Evolutionary conservation across 2,888 invertebrate species (phyloP), one percentile per base, ranked within the genome.

Genomic region (Hemithea aestivaria): DNA sequence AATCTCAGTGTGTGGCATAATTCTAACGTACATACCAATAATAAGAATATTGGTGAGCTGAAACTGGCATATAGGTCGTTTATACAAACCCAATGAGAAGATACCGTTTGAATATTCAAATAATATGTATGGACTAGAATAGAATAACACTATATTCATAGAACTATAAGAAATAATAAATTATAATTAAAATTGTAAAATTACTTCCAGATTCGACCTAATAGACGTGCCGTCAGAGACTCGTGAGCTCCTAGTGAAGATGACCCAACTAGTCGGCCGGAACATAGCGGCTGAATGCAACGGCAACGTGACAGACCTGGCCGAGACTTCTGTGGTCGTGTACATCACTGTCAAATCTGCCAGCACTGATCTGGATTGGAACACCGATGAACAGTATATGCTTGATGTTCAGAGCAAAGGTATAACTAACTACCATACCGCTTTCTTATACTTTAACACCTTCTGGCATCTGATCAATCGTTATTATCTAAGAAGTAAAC

Each of bases 331-430:
- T 3, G 79, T 92, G 9, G 71, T 87, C n/a, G 88, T 93, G 1
- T 79, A 85, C 60, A 72, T 93, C 1, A 79, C 76, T 0, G 84
- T 92, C 1, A 75, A 71, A 31, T 83, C 87, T 0, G 58, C 76
- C 2, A 80, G 87, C 48, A 53, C 89, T 2, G 61, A 71, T 0
- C 79, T 94, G 6, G 87, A 88, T 48, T 92, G 92, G 92, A 74
- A 78, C 1, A 94, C 94, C 0, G 88, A 92, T 49, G 94, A 95
- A 70, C 85, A 89, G 21, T 95, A 94, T 61, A 72, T 69, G 37
- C 67, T 94, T 27, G 87, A 89, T 45, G 75, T 92, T 7, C 78
- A 88, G 39, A 87, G 84, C 29, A 87, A 87, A 77, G 89, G 91
- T 91, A 48, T n/a, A n/a, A n/a, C 37, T 44, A 36, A 20, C 10